phyloP scores from a whole-genome alignment of 1,140 invertebrate species.

The Macrocentrus cingulum region DNA sequence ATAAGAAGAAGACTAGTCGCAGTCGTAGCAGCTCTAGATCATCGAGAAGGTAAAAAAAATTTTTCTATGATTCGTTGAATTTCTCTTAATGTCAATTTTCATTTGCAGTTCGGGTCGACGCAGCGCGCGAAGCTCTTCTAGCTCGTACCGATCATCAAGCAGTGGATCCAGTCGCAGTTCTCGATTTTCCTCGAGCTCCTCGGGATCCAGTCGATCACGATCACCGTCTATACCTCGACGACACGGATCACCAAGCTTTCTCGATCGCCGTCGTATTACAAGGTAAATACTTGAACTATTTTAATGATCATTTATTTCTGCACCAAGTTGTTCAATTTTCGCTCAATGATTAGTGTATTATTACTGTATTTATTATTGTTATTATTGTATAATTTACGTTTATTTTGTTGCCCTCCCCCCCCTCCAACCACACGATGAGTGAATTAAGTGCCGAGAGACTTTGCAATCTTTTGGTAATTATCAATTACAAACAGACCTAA shows the following conservation, averaged over 20 bases:
- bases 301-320: neutral
- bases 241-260: slow-evolving; percentile 86
- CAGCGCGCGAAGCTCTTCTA: slow-evolving; percentile 50
- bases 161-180: slow-evolving; percentile 44
- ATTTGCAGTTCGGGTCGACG: slow-evolving; percentile 39
- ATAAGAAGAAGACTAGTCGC: slow-evolving; percentile 45
- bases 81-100: slow-evolving; percentile 6
- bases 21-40: slow-evolving; percentile 48
- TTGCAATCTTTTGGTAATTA: neutral
- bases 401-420: slow-evolving; percentile 5
- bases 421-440: too few relatives aligned
- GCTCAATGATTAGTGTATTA: slow-evolving; percentile 13
- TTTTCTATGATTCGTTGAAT: slow-evolving; percentile 8
- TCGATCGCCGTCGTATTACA: slow-evolving; percentile 85
- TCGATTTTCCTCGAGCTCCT: slow-evolving; percentile 42
- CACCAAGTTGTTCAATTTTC: slow-evolving; percentile 23
- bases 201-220: slow-evolving; percentile 64
- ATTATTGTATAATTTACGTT: slow-evolving; percentile 14
- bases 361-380: slow-evolving; percentile 5
- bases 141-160: slow-evolving; percentile 49
- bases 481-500: slow-evolving; percentile 13
- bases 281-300: slow-evolving; percentile 71
- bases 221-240: slow-evolving; percentile 85
- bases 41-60: slow-evolving; percentile 45
- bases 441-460: too few relatives aligned